Base-by-base conservation (phyloP, 2,113 vertebrate genomes). In the Rhinolophus ferrumequinum region DNA sequence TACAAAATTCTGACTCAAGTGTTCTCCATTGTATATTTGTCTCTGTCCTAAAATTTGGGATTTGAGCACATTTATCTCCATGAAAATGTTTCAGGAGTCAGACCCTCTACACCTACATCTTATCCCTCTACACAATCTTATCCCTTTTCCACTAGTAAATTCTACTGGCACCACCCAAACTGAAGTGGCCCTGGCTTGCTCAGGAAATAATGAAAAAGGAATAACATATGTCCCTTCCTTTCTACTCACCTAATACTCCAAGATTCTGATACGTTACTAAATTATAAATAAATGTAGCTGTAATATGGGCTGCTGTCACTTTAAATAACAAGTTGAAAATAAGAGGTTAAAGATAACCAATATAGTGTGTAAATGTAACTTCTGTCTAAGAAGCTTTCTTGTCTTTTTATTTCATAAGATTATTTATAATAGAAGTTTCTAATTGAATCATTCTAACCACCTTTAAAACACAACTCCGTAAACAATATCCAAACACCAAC, bases 301-400 rank as follows among this genome's bases (percentile, higher is more conserved):
- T 85, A 82, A 58, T 19, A 77, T 81, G 10, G 8, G 16, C 50
- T 79, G 10, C 26, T 82, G 4, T 69, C 69, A 70, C 44, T 52
- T 22, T 66, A 77, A 19, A 90, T 33, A 41, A 2, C 28, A 12
- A 85, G 3, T 47, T 92, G 21, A 72, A 97, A 90, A 82, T 81
- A 80, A 96, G 18, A 80, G 90, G 50, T 82, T 85, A 64, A 91
- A 93, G 15, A 79, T 26, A 56, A 56, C 35, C 83, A 85, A 60
- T 38, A 41, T 2, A 33, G 1, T 64, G 1, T 64, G 9, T 66
- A 77, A 41, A 47, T 87, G 13, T 90, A 85, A 94, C 38, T 12
- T 77, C n/a, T 56, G 24, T 54, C 10, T 70, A 77, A 44, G 6
- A 70, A 24, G 0, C 60, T 52, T 66, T 58, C 44, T 41, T 82